Evolutionary conservation across 2,113 vertebrate genomes (phyloP).

Genomic region (Phrynocephalus versicolor): DNA sequence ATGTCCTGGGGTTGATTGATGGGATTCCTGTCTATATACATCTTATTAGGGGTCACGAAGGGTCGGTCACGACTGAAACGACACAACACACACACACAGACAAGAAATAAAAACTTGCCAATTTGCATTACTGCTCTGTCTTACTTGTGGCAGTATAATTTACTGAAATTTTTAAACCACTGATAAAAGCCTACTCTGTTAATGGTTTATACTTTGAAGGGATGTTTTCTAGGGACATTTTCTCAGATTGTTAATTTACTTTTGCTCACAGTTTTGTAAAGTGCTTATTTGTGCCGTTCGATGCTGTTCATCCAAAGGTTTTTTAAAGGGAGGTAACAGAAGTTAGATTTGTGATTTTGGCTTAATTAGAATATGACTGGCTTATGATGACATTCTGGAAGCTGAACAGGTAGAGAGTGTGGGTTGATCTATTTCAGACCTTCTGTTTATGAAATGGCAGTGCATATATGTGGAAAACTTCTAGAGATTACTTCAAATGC

Average conservation of each 20-base stretch:
- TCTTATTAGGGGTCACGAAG: no score
- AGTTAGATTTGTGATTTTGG: slow-evolving; percentile 39
- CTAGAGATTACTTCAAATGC: neutral
- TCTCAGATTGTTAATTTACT: slow-evolving; percentile 34
- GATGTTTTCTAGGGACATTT: slow-evolving; percentile 40
- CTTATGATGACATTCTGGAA: slow-evolving; percentile 39
- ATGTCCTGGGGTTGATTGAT: neutral
- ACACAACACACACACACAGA: no score
- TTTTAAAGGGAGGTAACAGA: slow-evolving; percentile 39
- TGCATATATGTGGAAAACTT: neutral
- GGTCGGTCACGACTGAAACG: no score
- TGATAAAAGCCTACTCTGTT: slow-evolving; percentile 39
- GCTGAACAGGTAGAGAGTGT: neutral
- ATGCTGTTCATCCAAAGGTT: slow-evolving; percentile 30
- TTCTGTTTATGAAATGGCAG: neutral
- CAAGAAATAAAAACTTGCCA: neutral
- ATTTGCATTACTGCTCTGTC: neutral
- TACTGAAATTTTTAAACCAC: neutral
- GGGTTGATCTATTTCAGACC: slow-evolving; percentile 3
- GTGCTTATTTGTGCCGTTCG: slow-evolving; percentile 41
- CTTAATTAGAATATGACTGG: slow-evolving; percentile 32
- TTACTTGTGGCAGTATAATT: slow-evolving; percentile 1
- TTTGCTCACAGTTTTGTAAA: neutral
- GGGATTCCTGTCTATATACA: neutral
- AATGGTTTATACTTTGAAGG: slow-evolving; percentile 32